These are phyloP conservation scores for Microtus obscurus DNA, from an alignment of 2,797 vertebrate genomes.

Conservation along the genomic window DNA sequence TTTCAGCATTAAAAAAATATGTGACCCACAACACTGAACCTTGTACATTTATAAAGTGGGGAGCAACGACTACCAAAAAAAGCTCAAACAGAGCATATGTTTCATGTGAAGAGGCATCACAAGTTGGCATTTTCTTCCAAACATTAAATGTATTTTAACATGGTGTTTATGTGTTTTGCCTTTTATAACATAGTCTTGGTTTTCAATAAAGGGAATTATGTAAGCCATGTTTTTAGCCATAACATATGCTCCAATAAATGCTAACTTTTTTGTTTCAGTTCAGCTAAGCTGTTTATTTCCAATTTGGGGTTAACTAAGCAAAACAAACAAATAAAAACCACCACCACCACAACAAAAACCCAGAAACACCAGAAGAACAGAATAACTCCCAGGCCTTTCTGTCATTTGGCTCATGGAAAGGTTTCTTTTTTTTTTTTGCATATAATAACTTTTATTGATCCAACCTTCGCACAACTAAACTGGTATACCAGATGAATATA, in stretches of 20 bases:
- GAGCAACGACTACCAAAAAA: not conserved
- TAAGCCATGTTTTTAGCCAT: not conserved
- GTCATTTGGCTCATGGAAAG: not conserved
- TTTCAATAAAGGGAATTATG: not conserved
- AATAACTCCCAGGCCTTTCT: not conserved
- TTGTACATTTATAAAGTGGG: not conserved
- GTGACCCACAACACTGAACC: not conserved
- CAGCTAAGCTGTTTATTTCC: constrained; percentile 30
- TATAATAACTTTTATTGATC: too few relatives aligned
- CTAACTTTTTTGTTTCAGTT: not conserved
- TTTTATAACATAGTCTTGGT: not conserved
- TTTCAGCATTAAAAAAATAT: not conserved
- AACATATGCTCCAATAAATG: not conserved
- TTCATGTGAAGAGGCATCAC: not conserved
- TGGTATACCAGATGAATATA: too few relatives aligned
- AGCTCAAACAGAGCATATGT: too few relatives aligned
- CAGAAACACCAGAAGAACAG: not conserved
- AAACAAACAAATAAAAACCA: not conserved
- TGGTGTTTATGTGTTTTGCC: not conserved
- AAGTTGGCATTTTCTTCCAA: not conserved
- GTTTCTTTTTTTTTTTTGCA: too few relatives aligned
- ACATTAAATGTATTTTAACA: not conserved
- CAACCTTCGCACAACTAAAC: too few relatives aligned
- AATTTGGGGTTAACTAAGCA: not conserved
- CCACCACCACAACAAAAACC: too few relatives aligned